These are phyloP conservation scores for Labeo catla DNA, from an alignment of 2,113 vertebrate species.

Conservation along the genomic window DNA sequence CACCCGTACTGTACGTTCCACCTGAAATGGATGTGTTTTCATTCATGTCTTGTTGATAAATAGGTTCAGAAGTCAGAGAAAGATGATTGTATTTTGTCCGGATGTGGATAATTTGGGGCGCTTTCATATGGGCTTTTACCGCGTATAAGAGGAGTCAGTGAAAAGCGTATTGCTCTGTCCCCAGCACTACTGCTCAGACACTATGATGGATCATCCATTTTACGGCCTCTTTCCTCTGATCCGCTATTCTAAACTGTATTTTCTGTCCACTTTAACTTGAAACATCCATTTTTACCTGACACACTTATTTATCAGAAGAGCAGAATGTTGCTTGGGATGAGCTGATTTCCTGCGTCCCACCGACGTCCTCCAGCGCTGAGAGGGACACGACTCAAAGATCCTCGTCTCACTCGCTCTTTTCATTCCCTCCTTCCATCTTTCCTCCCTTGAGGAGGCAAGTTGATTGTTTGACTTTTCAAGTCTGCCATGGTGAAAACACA, in stretches of 20 bases:
- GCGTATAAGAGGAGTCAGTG: conserved; percentile 67
- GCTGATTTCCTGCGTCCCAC: conserved; percentile 50
- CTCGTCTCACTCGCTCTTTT: not conserved
- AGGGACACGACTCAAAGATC: conserved; percentile 46
- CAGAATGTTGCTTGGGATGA: conserved; percentile 65
- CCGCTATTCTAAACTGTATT: conserved; percentile 78
- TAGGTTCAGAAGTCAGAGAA: conserved; percentile 10
- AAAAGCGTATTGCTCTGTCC: conserved; percentile 71
- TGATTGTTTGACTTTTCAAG: conserved; percentile 68
- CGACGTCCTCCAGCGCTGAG: conserved; percentile 52
- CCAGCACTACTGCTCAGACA: conserved; percentile 69
- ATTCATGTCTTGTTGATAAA: conserved; percentile 11
- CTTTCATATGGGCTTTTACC: conserved; percentile 45
- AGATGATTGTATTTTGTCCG: conserved; percentile 9
- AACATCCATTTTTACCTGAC: conserved; percentile 77
- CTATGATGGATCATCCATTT: conserved; percentile 80
- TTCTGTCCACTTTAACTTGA: conserved; percentile 74
- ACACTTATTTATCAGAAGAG: conserved; percentile 76
- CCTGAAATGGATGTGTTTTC: not conserved
- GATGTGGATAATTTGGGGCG: conserved; percentile 13
- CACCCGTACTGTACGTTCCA: not conserved
- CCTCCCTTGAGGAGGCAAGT: conserved; percentile 52
- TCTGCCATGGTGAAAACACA: conserved; percentile 68
- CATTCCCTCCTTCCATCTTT: conserved; percentile 4
- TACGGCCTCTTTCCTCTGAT: conserved; percentile 76